These are phyloP conservation scores for Aptenodytes forsteri DNA, from an alignment of 2,113 vertebrate species.

Conservation along the genomic window DNA sequence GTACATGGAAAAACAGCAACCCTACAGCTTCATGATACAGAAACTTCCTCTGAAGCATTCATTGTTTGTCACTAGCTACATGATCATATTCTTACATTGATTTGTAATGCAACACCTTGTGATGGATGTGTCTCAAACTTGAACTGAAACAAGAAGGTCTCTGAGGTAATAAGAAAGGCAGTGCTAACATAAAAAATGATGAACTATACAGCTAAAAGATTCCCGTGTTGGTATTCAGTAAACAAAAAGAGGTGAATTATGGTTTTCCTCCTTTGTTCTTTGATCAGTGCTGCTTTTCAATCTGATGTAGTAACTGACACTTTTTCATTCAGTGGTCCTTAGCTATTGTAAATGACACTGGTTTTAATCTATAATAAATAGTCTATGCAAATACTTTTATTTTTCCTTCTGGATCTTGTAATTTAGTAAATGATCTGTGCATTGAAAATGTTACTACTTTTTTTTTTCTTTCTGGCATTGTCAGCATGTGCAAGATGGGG, in stretches of 20 bases:
- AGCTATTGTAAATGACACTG: not conserved
- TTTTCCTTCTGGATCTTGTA: not conserved
- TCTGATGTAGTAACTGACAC: not conserved
- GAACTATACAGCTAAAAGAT: not conserved
- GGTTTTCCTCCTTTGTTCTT: not conserved
- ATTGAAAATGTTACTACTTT: not conserved
- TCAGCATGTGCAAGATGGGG: not conserved
- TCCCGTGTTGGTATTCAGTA: not conserved
- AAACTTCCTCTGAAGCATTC: not conserved
- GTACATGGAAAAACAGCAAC: not conserved
- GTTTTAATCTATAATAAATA: not conserved
- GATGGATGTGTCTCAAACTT: not conserved
- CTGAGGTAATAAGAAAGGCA: not conserved
- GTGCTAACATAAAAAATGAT: not conserved
- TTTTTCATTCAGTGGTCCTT: not conserved
- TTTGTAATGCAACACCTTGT: not conserved
- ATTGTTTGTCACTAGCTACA: not conserved
- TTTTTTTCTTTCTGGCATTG: not conserved
- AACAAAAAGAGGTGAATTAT: not conserved
- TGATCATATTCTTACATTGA: not conserved
- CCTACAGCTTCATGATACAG: not conserved
- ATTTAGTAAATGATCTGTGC: not conserved
- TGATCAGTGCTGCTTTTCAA: not conserved
- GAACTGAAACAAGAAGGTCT: not conserved
- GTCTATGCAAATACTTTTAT: not conserved